Percentiles rank a stretch among this genome's conserved stretches.
Evolutionary conservation across 2,888 invertebrate species (phyloP).

Genomic region (Dasypogon diadema): DNA sequence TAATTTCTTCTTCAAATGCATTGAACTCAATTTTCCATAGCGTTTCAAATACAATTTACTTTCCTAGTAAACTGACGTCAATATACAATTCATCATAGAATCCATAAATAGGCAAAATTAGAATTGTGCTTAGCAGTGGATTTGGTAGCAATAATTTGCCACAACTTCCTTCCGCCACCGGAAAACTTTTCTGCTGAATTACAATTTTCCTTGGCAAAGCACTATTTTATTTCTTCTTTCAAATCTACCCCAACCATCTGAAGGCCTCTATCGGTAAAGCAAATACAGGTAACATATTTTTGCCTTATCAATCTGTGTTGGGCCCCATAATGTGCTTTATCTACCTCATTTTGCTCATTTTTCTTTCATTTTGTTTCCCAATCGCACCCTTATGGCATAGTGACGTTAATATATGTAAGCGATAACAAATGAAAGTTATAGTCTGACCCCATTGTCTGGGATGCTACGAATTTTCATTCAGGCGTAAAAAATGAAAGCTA

Average conservation of each 20-base stretch:
- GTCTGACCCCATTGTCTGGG: not conserved
- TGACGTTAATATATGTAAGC: not conserved
- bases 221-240: not conserved
- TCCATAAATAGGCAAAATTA: not conserved
- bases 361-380: not conserved
- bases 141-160: conserved; percentile 1
- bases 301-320: not conserved
- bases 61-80: not conserved
- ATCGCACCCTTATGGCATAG: not conserved
- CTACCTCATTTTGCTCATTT: not conserved
- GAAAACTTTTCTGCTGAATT: conserved; percentile 1
- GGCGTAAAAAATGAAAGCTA: not conserved
- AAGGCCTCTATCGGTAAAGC: not conserved
- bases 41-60: no score
- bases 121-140: not conserved
- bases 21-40: no score
- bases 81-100: not conserved
- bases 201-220: not conserved
- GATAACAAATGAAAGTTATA: not conserved
- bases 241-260: not conserved
- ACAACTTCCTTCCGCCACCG: not conserved
- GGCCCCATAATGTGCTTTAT: conserved; percentile 1
- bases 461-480: not conserved
- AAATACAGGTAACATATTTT: not conserved
- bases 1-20: no score